A percentile compares a stretch with the other conserved stretches of the same genome.
phyloP scores from a whole-genome alignment of 53 echinoderm and acorn worm genomes.

The Mesocentrotus franciscanus region DNA sequence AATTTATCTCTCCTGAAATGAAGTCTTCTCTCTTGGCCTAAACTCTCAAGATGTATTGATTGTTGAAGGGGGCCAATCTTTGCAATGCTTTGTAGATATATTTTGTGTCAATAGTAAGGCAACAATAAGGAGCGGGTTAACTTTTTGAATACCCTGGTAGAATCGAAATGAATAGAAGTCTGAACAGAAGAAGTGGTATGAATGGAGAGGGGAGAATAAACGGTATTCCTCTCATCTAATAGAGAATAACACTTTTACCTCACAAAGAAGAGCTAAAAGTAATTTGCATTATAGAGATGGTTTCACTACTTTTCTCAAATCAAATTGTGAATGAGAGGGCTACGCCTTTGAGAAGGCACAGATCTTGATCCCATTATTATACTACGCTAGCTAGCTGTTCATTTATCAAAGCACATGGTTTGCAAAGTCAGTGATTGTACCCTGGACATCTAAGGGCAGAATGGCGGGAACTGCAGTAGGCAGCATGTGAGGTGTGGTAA shows the following conservation, averaged over 20 bases:
- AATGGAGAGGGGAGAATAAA: slow-evolving; percentile 18
- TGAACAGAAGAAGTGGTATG: background rate
- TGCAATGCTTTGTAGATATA: background rate
- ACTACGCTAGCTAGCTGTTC: background rate
- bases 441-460: background rate
- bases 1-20: background rate
- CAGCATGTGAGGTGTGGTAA: slow-evolving; percentile 29
- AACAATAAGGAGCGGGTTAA: slow-evolving; percentile 1
- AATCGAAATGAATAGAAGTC: background rate
- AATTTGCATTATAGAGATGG: background rate
- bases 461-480: slow-evolving; percentile 12
- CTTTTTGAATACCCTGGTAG: background rate
- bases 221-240: background rate
- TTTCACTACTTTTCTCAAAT: background rate
- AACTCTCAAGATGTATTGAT: background rate
- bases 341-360: background rate
- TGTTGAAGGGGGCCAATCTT: background rate
- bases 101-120: background rate
- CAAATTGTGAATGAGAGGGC: background rate
- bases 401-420: slow-evolving; percentile 14
- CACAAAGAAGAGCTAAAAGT: background rate
- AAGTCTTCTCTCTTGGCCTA: background rate
- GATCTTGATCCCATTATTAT: background rate
- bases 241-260: background rate
- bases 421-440: background rate